Evolutionary conservation across 2,797 vertebrate species (phyloP).

Genomic region (Myoxocephalus aenaeus): DNA sequence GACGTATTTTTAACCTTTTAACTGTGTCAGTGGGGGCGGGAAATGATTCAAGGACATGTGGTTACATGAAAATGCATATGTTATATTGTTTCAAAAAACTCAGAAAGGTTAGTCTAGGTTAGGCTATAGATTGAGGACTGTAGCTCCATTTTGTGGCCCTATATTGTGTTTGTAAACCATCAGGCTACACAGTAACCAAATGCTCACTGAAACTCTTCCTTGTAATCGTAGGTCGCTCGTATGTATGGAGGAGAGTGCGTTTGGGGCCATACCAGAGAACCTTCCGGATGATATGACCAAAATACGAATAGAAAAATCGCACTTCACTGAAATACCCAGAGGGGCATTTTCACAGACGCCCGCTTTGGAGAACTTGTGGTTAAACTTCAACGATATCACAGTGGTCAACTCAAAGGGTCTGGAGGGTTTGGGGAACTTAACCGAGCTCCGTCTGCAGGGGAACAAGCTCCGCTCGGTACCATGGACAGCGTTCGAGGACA

Average conservation of each 20-base stretch:
- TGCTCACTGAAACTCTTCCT: constrained; percentile 22
- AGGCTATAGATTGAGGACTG: neutral
- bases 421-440: constrained; percentile 85
- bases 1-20: constrained; percentile 26
- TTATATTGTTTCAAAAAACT: neutral
- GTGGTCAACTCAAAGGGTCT: constrained; percentile 90
- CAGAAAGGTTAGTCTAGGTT: neutral
- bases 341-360: constrained; percentile 84
- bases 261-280: constrained; percentile 85
- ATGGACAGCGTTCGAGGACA: constrained; percentile 92
- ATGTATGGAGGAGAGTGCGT: constrained; percentile 87
- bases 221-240: constrained; percentile 85
- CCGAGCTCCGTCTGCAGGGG: constrained; percentile 92
- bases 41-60: neutral
- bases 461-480: constrained; percentile 92
- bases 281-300: constrained; percentile 89
- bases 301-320: constrained; percentile 92
- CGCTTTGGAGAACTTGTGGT: constrained; percentile 90
- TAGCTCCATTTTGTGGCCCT: neutral
- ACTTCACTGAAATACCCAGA: constrained; percentile 89
- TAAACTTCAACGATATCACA: constrained; percentile 94
- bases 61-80: neutral
- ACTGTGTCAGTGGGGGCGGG: constrained; percentile 35
- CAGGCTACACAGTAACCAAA: neutral
- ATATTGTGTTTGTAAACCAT: neutral